These are phyloP conservation scores for Coregonus suidteri DNA, from an alignment of 2,797 vertebrate species.

Conservation along the genomic window DNA sequence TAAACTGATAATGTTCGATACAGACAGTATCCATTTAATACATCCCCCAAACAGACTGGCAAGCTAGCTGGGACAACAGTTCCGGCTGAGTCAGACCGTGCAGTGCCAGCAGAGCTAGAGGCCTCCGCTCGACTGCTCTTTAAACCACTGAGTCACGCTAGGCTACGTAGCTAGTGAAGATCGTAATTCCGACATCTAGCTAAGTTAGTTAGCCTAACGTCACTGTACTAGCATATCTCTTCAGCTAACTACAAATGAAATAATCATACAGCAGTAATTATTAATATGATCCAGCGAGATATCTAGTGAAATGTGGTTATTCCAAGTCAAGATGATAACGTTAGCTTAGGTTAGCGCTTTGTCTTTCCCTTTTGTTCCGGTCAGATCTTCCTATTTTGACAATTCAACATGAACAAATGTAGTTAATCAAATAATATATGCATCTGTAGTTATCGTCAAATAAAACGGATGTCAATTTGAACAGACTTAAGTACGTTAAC, in stretches of 20 bases:
- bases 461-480: background rate
- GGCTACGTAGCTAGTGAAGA: conserved; percentile 9
- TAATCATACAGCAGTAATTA: background rate
- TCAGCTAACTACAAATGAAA: too few species aligned
- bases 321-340: background rate
- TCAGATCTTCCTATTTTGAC: too few species aligned
- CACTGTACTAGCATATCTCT: background rate
- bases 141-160: conserved; percentile 84
- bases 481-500: background rate
- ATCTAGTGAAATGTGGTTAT: background rate
- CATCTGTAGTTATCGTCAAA: background rate
- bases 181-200: background rate
- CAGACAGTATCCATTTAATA: background rate
- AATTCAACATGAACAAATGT: background rate
- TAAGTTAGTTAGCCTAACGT: background rate
- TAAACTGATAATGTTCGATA: background rate
- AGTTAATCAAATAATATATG: too few species aligned
- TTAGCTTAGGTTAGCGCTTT: background rate
- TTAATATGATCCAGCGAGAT: background rate
- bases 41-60: too few species aligned
- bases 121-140: conserved; percentile 48
- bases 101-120: conserved; percentile 11
- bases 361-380: background rate
- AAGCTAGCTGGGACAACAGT: background rate
- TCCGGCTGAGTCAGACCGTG: conserved; percentile 16